Base-by-base conservation (phyloP, 2,113 vertebrate genomes). In the Scomber japonicus region DNA sequence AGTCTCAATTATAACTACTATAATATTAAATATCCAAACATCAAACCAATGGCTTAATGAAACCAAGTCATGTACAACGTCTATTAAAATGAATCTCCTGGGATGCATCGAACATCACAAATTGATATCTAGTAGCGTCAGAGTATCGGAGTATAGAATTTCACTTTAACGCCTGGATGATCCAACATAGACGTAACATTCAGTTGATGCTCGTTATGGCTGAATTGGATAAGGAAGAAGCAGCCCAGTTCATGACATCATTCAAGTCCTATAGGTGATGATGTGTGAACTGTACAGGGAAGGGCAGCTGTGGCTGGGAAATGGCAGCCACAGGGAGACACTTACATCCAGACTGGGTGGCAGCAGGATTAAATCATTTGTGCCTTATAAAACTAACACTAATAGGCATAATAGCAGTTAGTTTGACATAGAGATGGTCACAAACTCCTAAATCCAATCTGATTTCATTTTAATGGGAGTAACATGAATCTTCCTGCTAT, bases 261-360 rank as follows among this genome's bases (percentile, higher is more conserved):
- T 66, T 30, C 44, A 2, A 72, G 73, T 79, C 72, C 66, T 75
- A 54, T 51, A 80, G 88, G 86, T 90, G 89, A 88, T 92, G 90
- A 89, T 70, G 78, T 89, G 90, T 89, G 85, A 92, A 89, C 27
- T 84, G 81, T 65, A 82, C 15, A 69, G 75, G 61, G 62, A 75
- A 69, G 75, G 77, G 85, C 89, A 90, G 84, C 88, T 90, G 87
- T 59, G 64, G 55, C 83, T 45, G 71, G 55, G 72, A 74, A 71
- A 59, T 3, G 50, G 51, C 56, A 60, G 44, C 63, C 60, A 49
- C 61, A 17, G 16, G 53, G 73, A 68, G 73, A 84, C 19, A 50
- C 17, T 78, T 66, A 59, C 44, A 59, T 71, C 44, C 57, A 66
- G 48, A 74, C 62, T 11, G n/a, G 74, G 75, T 70, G 70, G 73